Base-by-base conservation (phyloP, 1,140 invertebrate genomes). In the Bombus consobrinus region DNA sequence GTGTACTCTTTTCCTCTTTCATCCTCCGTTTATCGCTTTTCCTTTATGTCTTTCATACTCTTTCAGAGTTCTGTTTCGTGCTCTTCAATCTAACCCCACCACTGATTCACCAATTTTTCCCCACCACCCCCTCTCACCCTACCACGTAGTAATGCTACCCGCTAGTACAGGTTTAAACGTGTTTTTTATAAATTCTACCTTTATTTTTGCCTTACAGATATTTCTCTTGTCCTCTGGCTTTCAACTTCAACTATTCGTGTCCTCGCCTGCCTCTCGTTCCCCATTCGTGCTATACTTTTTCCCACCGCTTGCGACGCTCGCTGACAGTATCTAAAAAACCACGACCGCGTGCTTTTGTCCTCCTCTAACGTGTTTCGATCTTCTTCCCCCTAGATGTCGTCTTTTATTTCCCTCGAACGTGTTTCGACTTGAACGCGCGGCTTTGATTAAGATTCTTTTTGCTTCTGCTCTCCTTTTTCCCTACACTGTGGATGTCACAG, bases 261-360 rank as follows among this genome's bases (percentile, higher is more conserved):
- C n/a, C 53, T 73, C n/a, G 28, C 22, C 13, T 47, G 53, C 34
- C 41, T 41, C 68, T 76, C 28, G 41, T 32, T 57, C 39, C 12
- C 32, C 76, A 74, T 74, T 74, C 41, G n/a, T 34, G 62, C 39
- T 62, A n/a, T 34, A 57, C 28, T 75, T 76, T 37, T 25, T 66
- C 34, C 53, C 6, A 39, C 53, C 25, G 25, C 18, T 53, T 32
- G n/a, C 25, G 3, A 59, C 34, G 74, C 74, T 59, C 68, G 3
- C 68, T 22, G 22, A 22, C 18, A 37, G 2, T 68, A 37, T 68
- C 18, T 68, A 37, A 68, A 68, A 68, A 68, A 66, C 64, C 18
- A 34, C 66, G 1, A 68, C 22, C 66, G 18, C 22, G 15, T 22
- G 34, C 34, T 37, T 37, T 68, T 68, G 37, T 71, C 18, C 39